Percentiles rank a stretch among this genome's conserved stretches.
Evolutionary conservation across 1,140 invertebrate genomes (phyloP).

Genomic region (Lysiphlebus fabarum): DNA sequence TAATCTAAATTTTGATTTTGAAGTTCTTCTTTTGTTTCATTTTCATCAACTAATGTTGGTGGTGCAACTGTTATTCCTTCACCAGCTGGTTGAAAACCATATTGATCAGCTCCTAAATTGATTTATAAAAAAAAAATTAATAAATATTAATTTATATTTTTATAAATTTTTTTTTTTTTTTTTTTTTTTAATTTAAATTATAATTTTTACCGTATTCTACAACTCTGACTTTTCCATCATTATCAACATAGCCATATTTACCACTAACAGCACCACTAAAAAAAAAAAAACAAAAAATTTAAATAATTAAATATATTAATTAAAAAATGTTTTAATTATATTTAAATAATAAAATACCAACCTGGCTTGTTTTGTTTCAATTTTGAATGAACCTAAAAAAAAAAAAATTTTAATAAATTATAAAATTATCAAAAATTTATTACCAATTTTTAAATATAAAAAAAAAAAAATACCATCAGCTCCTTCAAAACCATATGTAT

Average conservation of each 20-base stretch:
- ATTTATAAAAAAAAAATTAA: too few relatives aligned
- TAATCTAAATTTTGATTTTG: constrained; percentile 43
- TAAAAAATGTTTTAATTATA: neutral
- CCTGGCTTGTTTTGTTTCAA: constrained; percentile 74
- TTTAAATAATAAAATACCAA: constrained; percentile 63
- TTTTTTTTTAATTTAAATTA: too few relatives aligned
- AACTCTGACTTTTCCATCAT: constrained; percentile 73
- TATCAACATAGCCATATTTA: constrained; percentile 84
- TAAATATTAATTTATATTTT: too few relatives aligned
- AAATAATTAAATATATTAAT: neutral
- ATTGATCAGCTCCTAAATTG: constrained; percentile 78
- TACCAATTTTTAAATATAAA: too few relatives aligned
- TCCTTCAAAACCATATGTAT: constrained; percentile 83
- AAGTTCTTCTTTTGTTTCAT: constrained; percentile 56
- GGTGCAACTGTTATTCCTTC: constrained; percentile 81
- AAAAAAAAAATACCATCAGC: constrained; percentile 58
- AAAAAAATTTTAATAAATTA: too few relatives aligned
- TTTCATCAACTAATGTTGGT: constrained; percentile 73
- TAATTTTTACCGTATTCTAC: constrained; percentile 68
- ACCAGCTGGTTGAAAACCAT: constrained; percentile 81
- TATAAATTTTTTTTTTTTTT: too few relatives aligned
- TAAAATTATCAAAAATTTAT: too few relatives aligned
- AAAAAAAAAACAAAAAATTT: too few relatives aligned
- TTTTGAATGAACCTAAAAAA: constrained; percentile 68
- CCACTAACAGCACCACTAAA: constrained; percentile 47